Evolutionary conservation across 1,140 invertebrate genomes (phyloP).

Genomic region (Vanessa atalanta): DNA sequence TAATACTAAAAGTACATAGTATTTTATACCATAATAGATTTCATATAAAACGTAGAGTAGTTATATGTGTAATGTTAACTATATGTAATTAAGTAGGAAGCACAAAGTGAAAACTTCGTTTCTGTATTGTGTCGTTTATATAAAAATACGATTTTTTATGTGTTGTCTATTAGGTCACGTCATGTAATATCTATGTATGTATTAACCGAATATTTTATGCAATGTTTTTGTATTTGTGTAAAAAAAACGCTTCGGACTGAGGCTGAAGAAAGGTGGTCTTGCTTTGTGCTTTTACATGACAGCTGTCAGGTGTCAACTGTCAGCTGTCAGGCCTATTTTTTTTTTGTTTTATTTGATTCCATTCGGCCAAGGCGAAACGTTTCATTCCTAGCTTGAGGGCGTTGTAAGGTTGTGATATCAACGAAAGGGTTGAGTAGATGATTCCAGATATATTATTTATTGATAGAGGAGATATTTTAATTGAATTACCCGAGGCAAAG

Average conservation of each 20-base stretch:
- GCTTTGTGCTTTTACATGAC: constrained; percentile 42
- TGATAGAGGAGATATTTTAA: constrained; percentile 21
- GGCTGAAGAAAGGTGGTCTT: constrained; percentile 53
- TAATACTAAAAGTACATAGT: constrained; percentile 40
- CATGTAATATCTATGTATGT: constrained; percentile 40
- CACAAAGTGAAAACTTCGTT: constrained; percentile 62
- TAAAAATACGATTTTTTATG: constrained; percentile 65
- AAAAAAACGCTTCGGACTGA: constrained; percentile 44
- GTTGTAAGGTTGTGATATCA: constrained; percentile 58
- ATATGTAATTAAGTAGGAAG: constrained; percentile 50
- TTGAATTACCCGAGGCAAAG: constrained; percentile 30
- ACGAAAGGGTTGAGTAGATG: constrained; percentile 46
- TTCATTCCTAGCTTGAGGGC: constrained; percentile 34
- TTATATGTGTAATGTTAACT: constrained; percentile 35
- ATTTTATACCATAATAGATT: constrained; percentile 57
- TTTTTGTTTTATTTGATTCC: constrained; percentile 3
- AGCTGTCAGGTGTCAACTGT: constrained; percentile 10
- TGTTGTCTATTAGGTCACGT: constrained; percentile 64
- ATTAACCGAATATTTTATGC: constrained; percentile 53
- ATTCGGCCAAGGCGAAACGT: constrained; percentile 17
- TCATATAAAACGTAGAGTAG: constrained; percentile 46
- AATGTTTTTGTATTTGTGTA: constrained; percentile 71
- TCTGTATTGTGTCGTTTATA: constrained; percentile 62
- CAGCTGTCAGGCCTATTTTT: constrained; percentile 32
- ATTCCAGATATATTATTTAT: constrained; percentile 36